Base-by-base conservation (phyloP, 53 echinoderm and acorn worm species). In the Crossaster papposus region DNA sequence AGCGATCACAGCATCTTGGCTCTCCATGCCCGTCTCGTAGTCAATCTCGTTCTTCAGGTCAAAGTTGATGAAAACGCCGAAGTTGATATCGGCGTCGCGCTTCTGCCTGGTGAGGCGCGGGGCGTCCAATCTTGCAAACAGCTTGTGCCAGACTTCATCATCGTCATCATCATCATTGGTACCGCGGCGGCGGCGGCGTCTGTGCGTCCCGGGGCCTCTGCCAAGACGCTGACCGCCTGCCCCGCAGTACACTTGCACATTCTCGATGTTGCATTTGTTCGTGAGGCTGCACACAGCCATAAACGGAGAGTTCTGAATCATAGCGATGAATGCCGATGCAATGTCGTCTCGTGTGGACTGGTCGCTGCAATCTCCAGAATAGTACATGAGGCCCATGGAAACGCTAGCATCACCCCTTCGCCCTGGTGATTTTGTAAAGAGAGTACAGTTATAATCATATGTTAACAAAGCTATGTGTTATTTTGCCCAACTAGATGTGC, bases 231-330 rank as follows among this genome's bases (percentile, higher is more conserved):
- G 15, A 3, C 82, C 30, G 0, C 63, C 58, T 14, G 65, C 23
- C 17, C 95, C 95, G n/a, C 95, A 95, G 1, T 81, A 91, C 28
- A 95, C 93, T 23, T 91, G 80, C n/a, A 95, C 85, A 51, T 95
- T 85, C 68, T 89, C 82, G 10, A 91, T 78, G 29, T 85, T 79
- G 79, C 95, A 95, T 65, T 93, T 78, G 29, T 81, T 82, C 4
- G 71, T 35, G 14, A 81, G 79, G 9, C 54, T 34, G 78, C 90
- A 90, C 0, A 52, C 72, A 1, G 31, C 73, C 51, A 71, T 85
- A n/a, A 8, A 54, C 3, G 28, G 30, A 0, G 85, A 85, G 7
- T 30, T 23, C 31, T 72, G 22, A 5, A 85, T 71, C 72, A 85
- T 71, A 4, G 28, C 2, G 54, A 85, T 85, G 30, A 85, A 85